Base-by-base conservation (phyloP, 64 coral and sea anemone genomes). In the Trachythela sp. region DNA sequence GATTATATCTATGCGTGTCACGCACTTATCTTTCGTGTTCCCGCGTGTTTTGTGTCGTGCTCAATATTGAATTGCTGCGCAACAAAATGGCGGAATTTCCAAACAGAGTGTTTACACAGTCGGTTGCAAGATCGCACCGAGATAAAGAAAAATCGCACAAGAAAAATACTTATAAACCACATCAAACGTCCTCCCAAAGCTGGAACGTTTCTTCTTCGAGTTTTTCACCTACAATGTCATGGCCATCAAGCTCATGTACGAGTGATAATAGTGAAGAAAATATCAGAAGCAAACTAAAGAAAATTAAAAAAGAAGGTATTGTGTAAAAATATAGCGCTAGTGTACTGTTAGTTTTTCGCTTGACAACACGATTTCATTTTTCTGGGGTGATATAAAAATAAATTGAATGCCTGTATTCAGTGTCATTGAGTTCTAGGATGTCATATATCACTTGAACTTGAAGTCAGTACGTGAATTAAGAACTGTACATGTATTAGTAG, bases 11-110 rank as follows among this genome's bases (percentile, higher is more conserved):
- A 52, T 15, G 8, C 7, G 48, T 9, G 48, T 52, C 1, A 15
- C 49, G 49, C 13, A 1, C 13, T 52, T 52, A 2, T 52, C 1
- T 52, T 8, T 11, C 49, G 49, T 52, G 49, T 52, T 52, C 49
- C 49, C 54, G 8, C 15, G 24, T 64, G 24, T 27, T 11, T 20
- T 11, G 54, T 11, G 4, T 22, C 6, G 54, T 59, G 54, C 6
- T 22, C 54, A 59, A 59, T 22, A 59, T 59, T 59, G 48, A 59
- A 64, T 64, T 64, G 56, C 56, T 64, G 24, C 56, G 56, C 56
- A 64, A 64, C 56, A 64, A 64, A 64, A 64, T 64, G 56, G 56
- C 56, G 56, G 56, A 64, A 64, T 64, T 64, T 22, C 56, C 56
- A 64, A 64, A 64, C 56, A 64, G 56, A 24, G 20, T 27, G 17